These are phyloP conservation scores for Pluvialis apricaria DNA, from an alignment of 2,113 vertebrate species.

Conservation along the genomic window DNA sequence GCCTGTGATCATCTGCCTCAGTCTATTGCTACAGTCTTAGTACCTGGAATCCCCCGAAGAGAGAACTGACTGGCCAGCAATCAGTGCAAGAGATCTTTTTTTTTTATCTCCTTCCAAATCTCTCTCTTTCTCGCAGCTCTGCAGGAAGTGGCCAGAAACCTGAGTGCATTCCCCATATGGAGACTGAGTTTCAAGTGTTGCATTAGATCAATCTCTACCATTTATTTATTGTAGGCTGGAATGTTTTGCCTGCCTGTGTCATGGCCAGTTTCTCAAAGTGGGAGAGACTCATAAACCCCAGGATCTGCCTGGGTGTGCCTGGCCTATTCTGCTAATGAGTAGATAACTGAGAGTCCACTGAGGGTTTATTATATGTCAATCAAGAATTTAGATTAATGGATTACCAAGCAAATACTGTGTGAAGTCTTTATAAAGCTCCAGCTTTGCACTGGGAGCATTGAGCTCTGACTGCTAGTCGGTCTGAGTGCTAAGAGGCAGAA, in stretches of 20 bases:
- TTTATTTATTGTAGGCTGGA: not conserved
- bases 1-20: not conserved
- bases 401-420: not conserved
- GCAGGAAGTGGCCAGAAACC: not conserved
- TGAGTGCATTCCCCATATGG: too few relatives aligned
- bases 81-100: not conserved
- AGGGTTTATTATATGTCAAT: conserved; percentile 15
- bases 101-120: not conserved
- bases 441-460: not conserved
- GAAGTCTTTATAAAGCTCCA: conserved; percentile 25
- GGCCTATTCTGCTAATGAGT: not conserved
- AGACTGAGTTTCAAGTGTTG: not conserved
- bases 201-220: rapidly evolving
- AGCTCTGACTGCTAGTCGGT: not conserved
- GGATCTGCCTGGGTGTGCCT: not conserved
- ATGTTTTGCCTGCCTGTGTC: not conserved
- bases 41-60: not conserved
- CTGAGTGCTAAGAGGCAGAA: not conserved
- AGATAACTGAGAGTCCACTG: not conserved
- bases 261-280: not conserved
- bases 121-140: not conserved
- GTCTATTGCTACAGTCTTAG: not conserved
- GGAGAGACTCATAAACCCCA: not conserved
- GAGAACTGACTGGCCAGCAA: not conserved
- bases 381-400: conserved; percentile 35